Percentiles rank a stretch among this genome's conserved stretches.
Conservation (phyloP, 2,113 vertebrate genomes). For the Agelaius tricolor region DNA sequence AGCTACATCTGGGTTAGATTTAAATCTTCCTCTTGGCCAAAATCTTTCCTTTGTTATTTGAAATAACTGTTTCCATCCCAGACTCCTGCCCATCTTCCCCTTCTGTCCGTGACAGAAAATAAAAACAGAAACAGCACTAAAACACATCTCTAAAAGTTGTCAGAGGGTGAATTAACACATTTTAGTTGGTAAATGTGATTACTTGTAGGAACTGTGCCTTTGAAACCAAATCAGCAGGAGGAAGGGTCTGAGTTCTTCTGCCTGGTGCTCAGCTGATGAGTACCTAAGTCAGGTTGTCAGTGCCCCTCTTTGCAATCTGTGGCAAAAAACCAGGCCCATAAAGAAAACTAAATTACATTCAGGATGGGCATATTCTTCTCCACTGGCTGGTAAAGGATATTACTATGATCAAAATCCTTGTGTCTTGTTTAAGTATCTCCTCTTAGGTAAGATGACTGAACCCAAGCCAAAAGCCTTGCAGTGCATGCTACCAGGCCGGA, state of each 20-base stretch:
- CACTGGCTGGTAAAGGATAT: neutral
- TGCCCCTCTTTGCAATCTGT: neutral
- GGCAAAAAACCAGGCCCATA: neutral
- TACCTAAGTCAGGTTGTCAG: neutral
- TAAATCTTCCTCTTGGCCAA: conserved; percentile 61
- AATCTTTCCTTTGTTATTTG: conserved; percentile 57
- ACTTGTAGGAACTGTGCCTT: neutral
- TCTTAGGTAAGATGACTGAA: neutral
- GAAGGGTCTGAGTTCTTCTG: neutral
- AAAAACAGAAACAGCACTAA: conserved; percentile 27
- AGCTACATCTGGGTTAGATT: conserved; percentile 67
- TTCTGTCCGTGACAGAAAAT: neutral
- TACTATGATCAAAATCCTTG: neutral
- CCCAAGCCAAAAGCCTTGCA: neutral
- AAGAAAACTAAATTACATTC: neutral
- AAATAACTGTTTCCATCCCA: conserved; percentile 18
- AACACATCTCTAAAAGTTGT: neutral
- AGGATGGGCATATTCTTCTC: neutral
- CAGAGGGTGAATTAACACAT: neutral
- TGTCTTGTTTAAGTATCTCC: neutral
- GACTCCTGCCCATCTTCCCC: neutral
- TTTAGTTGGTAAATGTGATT: neutral
- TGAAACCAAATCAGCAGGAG: neutral
- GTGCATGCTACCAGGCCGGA: fast-evolving
- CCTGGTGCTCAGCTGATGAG: neutral